Evolutionary conservation across 1,140 invertebrate species (phyloP), one percentile per base, ranked within the genome.

Genomic region (Drosophila rhopaloa): DNA sequence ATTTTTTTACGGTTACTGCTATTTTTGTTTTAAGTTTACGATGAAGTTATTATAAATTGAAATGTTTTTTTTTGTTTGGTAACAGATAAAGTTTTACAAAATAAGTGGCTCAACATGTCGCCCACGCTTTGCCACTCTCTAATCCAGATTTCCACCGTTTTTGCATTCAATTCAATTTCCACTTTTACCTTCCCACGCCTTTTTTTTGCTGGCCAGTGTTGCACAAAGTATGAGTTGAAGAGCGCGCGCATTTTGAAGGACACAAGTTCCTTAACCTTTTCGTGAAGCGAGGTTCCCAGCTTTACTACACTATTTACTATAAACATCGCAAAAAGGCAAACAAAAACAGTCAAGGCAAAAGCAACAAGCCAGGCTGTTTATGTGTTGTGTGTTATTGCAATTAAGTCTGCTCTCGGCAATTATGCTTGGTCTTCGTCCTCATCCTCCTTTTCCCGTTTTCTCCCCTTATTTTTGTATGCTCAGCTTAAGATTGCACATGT

Each of bases 201-300:
- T 65, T 32, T 65, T 32, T 55, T 38, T 65, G 44, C 44, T 46
- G 37, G 48, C 11, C 56, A 75, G 63, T 63, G 60, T 43, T 47
- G 62, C 40, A 57, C 63, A 79, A 24, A 2, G 29, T 14, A 0
- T 6, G 11, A 29, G 11, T 19, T 8, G n/a, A 19, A 43, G 44
- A 76, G 73, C 83, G 82, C 82, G 83, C 83, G 76, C 79, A 74
- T 63, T 86, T 88, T 77, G 83, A 88, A 88, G 83, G 83, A 88
- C 83, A 88, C 56, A 51, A 89, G 83, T 88, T 88, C 83, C 84
- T 88, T 88, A 76, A 88, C 83, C 83, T 80, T 70, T 82, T 54
- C 58, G 60, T 67, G 47, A 50, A 50, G 43, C 56, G 0, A 35
- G 48, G 44, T 35, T 50, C n/a, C n/a, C 48, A 35, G 56, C 43